Evolutionary conservation across 1,140 invertebrate genomes (phyloP), one percentile per base, ranked within the genome.

Genomic region (Lepidurus couesii): DNA sequence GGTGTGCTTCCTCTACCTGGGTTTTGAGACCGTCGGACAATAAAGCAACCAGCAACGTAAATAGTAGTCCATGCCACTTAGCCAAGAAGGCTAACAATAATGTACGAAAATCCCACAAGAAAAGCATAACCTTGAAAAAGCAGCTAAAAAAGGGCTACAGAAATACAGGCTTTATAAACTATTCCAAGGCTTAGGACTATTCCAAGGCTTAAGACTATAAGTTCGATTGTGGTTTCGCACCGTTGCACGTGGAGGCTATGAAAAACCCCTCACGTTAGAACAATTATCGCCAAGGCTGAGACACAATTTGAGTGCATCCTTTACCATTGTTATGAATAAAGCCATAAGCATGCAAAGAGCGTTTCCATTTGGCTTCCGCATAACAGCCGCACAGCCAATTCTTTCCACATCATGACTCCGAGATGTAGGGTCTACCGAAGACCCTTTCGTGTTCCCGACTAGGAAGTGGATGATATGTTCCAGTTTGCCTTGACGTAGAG

Each of bases 401-500:
- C 13, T 65, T 16, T 65, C 13, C 53, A 47, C 10, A 10, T 16
- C 10, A n/a, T 65, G 53, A 65, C n/a, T 16, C 16, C 13, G 16
- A 16, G 53, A 65, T 21, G 21, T 65, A 13, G 21, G 21, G 53
- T 1, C 21, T n/a, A 65, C 53, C 53, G 21, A n/a, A 65, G 53
- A 65, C 21, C 53, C 53, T 9, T n/a, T n/a, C 53, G 7, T 21
- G 7, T 65, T 65, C 16, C 21, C 16, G 53, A 65, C 53, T 65
- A 65, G 53, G 53, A 65, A 65, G 53, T 65, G 21, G 53, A 65
- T 65, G 53, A 34, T 34, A 34, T 65, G 53, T 65, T 65, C 53
- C n/a, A 65, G 53, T 65, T 65, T 65, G 21, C 53, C 53, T 65
- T 65, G 53, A 65, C 53, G 53, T 65, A 13, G 53, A 65, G 53